Conservation (phyloP, 2,888 invertebrate genomes). For the Eristalinus aeneus region DNA sequence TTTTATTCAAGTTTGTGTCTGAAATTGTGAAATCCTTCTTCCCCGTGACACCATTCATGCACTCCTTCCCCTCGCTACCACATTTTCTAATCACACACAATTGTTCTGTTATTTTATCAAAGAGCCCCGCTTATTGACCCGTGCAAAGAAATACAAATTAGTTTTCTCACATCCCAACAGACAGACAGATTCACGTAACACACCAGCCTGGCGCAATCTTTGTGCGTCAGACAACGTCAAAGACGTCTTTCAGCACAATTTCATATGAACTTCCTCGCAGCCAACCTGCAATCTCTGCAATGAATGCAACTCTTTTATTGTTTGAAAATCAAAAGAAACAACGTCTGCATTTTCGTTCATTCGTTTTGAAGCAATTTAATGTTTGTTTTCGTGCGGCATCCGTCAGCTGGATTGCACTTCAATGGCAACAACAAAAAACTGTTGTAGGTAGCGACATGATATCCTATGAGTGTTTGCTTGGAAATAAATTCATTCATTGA, state of each 20-base stretch:
- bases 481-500: slow-evolving; percentile 21
- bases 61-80: no score
- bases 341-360: background rate
- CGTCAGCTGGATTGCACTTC: background rate
- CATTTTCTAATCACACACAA: no score
- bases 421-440: background rate
- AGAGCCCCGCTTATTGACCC: no score
- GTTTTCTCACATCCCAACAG: no score
- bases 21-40: no score
- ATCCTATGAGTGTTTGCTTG: background rate
- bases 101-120: no score
- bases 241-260: background rate
- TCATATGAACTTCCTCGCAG: background rate
- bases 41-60: no score
- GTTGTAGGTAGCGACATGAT: background rate
- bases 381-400: background rate
- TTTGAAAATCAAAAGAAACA: background rate
- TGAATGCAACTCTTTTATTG: background rate
- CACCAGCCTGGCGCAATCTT: no score
- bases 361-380: background rate
- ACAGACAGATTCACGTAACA: no score
- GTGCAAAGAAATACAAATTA: no score
- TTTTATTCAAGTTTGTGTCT: no score
- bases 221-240: no score
- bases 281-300: background rate